Conservation (phyloP, 2,797 vertebrate genomes). For the Simalia tracyae region DNA sequence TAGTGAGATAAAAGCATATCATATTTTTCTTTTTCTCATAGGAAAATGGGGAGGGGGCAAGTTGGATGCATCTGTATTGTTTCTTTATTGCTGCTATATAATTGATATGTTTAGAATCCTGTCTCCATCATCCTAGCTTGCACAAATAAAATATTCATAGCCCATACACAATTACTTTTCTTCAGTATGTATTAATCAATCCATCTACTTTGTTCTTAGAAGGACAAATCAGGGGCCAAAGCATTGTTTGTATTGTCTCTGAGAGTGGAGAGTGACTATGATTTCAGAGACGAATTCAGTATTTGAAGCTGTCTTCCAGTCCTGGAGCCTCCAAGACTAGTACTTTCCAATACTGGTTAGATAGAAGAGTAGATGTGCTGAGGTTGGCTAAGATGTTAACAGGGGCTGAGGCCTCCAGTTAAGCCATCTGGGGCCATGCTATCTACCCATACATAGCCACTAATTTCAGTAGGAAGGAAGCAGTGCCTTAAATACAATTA, state of each 20-base stretch:
- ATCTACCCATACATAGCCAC: neutral
- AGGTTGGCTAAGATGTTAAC: neutral
- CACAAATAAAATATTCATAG: neutral
- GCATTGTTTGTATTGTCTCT: neutral
- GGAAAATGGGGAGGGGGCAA: neutral
- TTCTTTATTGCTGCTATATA: neutral
- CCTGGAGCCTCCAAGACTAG: neutral
- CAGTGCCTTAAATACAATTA: neutral
- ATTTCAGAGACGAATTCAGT: neutral
- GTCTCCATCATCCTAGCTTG: neutral
- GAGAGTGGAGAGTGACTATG: neutral
- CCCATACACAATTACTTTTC: neutral
- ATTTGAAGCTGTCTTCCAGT: neutral
- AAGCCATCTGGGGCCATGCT: neutral
- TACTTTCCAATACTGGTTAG: neutral
- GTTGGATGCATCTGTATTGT: neutral
- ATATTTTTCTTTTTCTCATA: neutral
- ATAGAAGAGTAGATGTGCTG: neutral
- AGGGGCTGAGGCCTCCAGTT: neutral
- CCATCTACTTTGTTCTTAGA: neutral
- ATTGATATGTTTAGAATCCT: neutral
- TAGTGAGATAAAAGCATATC: neutral
- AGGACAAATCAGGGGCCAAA: neutral
- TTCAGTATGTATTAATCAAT: neutral
- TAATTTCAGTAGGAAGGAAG: neutral